Evolutionary conservation across 30 jellyfish, hydroid and myxozoan genomes (phyloP).

Genomic region (Hydractinia echinata): DNA sequence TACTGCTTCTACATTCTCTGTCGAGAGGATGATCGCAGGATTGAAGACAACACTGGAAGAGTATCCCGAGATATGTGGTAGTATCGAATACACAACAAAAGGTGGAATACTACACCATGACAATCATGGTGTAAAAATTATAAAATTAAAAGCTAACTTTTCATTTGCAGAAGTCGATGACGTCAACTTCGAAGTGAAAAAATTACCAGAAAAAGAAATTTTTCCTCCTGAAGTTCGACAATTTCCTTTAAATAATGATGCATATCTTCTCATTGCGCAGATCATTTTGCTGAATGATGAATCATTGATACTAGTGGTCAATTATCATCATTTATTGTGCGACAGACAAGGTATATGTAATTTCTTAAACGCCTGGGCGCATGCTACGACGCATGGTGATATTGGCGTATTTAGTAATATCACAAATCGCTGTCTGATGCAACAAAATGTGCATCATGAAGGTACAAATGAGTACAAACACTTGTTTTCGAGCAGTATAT

Average conservation of each 20-base stretch:
- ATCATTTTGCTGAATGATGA: not conserved
- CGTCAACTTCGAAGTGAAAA: too few species aligned
- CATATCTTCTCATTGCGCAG: not conserved
- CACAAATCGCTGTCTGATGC: not conserved
- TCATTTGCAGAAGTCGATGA: not conserved
- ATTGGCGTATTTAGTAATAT: not conserved
- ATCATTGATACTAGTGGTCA: not conserved
- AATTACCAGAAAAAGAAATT: not conserved
- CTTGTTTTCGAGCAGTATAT: too few species aligned
- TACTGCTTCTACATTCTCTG: not conserved
- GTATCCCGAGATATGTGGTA: slow-evolving; percentile 5
- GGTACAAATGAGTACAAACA: too few species aligned
- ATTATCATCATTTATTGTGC: not conserved
- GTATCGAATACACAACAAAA: not conserved
- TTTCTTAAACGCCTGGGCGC: not conserved
- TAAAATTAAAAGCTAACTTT: not conserved
- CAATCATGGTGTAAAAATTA: slow-evolving; percentile 10
- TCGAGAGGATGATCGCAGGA: not conserved
- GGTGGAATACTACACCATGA: slow-evolving; percentile 4
- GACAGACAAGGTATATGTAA: not conserved
- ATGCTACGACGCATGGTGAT: not conserved
- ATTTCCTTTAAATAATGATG: not conserved
- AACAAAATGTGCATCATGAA: too few species aligned
- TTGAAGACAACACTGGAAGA: not conserved
- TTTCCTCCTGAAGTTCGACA: not conserved